Percentiles rank a stretch among this genome's conserved stretches.
Conservation (phyloP, 2,797 vertebrate genomes). For the Tinamus major region DNA sequence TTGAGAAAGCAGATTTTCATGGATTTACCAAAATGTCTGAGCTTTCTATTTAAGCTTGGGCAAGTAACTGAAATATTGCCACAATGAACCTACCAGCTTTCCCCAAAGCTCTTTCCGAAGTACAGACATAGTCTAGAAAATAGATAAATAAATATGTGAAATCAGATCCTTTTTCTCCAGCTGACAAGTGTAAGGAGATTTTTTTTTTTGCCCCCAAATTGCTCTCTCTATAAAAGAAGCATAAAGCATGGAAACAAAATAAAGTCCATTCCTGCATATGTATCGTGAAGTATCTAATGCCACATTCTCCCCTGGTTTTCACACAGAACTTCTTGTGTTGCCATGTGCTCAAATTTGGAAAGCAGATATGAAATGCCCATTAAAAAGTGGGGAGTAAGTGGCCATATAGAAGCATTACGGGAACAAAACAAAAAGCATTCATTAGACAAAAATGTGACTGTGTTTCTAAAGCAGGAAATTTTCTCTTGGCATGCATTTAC, state of each 20-base stretch:
- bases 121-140: not conserved
- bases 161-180: not conserved
- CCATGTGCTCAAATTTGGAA: not conserved
- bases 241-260: not conserved
- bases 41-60: not conserved
- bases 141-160: rapidly evolving
- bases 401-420: not conserved
- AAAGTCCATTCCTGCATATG: not conserved
- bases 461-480: not conserved
- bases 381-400: not conserved
- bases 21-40: not conserved
- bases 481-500: not conserved
- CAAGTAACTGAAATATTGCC: not conserved
- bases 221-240: not conserved
- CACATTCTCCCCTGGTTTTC: not conserved
- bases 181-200: not conserved
- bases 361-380: not conserved
- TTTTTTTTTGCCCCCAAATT: rapidly evolving
- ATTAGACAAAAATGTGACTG: not conserved
- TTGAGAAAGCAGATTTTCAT: not conserved
- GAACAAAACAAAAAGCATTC: not conserved
- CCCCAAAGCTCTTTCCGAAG: not conserved
- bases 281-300: not conserved
- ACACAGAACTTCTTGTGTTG: not conserved
- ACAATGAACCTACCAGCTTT: not conserved